Evolutionary conservation across 1,140 invertebrate genomes (phyloP), one percentile per base, ranked within the genome.

Genomic region (Melipona quadrifasciata): DNA sequence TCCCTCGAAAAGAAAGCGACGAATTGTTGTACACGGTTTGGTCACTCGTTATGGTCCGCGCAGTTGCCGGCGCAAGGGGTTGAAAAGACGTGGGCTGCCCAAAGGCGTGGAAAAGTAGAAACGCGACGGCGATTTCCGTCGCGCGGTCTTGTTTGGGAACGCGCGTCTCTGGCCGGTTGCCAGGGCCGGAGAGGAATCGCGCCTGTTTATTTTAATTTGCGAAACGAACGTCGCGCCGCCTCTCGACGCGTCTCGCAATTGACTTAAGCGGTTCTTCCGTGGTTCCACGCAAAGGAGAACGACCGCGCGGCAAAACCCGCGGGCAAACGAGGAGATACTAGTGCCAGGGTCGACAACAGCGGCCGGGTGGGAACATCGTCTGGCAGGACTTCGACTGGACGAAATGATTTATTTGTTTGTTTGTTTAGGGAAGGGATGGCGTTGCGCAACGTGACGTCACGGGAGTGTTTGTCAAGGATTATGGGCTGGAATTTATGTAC

Each of bases 171-270:
- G 84, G 84, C 80, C 47, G 51, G 2, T 47, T 68, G 84, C 84
- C 84, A 86, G 24, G 6, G 39, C 39, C n/a, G 14, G 17, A 10
- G 61, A 10, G 61, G 80, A 61, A 73, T 84, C 83, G 57, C 34
- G 84, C 73, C 73, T 82, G 84, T 86, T 86, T 86, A 86, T 86
- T 86, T 86, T 86, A 86, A 86, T 86, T 86, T 82, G 87, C 64
- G 73, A 79, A 77, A 71, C 77, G 80, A 76, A 77, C 80, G 80
- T 27, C 58, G 64, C 77, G 68, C 53, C 31, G 31, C 31, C 2
- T 31, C 31, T 2, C 61, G 64, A 70, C 86, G 68, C 73, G 75
- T 68, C 83, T 58, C 47, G 77, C 83, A 71, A 80, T 84, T 84
- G 83, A 78, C 83, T 80, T 84, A 80, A 84, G 70, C 83, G 83